Base-by-base conservation (phyloP, 1,140 invertebrate species). In the Drosophila seguyi region DNA sequence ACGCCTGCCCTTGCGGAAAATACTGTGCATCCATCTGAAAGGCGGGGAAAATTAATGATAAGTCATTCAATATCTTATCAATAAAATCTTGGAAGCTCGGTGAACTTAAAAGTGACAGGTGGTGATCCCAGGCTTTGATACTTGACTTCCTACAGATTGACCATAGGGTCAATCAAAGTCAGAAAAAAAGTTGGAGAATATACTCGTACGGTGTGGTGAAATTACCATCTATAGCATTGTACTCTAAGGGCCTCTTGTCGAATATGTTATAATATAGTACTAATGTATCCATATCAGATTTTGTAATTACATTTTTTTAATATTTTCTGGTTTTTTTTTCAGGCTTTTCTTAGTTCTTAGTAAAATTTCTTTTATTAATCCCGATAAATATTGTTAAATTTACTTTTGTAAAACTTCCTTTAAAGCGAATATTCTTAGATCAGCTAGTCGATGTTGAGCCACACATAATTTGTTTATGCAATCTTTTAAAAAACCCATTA, bases 1-100 rank as follows among this genome's bases (percentile, higher is more conserved):
- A 11, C 68, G 84, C 6, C 91, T 76, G 16, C 93, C 93, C 50
- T 92, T 92, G 44, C 72, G 73, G 53, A 93, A 93, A 27, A 93
- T 88, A 45, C 93, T 82, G 34, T 80, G 83, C 63, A 92, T 82
- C 92, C 92, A 93, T 62, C 92, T 93, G 44, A 27, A 63, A 42
- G 25, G n/a, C 38, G 20, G 18, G 22, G 47, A 22, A 38, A 36
- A 10, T 14, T 34, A 45, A 27, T 55, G 31, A 81, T 66, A 62
- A 61, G 69, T 50, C 20, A 50, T 10, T 34, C 36, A 55, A 41
- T 84, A 80, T 84, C 72, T 81, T 66, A 83, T 83, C 63, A 34
- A 38, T 14, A 16, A 16, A 11, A 48, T 53, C 72, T 52, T 11
- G 36, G 48, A 10, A 16, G 20, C 20, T 69, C 57, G 41, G 18